phyloP scores from a whole-genome alignment of 2,888 invertebrate genomes.

The Drosophila pullipes region DNA sequence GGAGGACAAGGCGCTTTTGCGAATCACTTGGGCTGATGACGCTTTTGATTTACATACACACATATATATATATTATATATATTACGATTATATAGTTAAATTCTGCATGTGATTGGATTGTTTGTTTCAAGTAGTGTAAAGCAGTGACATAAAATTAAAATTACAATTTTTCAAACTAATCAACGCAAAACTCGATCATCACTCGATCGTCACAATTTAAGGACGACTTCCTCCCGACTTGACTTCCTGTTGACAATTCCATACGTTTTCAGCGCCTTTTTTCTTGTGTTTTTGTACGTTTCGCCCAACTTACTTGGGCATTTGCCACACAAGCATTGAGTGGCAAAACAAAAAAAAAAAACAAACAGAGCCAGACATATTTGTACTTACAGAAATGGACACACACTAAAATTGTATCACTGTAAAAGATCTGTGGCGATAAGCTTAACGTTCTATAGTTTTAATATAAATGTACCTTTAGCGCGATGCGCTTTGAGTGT shows the following conservation, averaged over 20 bases:
- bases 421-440: conserved; percentile 54
- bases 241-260: conserved; percentile 25
- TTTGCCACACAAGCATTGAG: conserved; percentile 1
- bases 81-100: conserved; percentile 66
- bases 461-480: conserved; percentile 90
- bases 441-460: conserved; percentile 50
- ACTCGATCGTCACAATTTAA: background rate
- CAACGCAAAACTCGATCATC: conserved; percentile 7
- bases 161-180: conserved; percentile 34
- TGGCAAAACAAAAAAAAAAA: background rate
- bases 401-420: conserved; percentile 32
- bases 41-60: conserved; percentile 84
- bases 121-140: conserved; percentile 46
- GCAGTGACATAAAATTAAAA: conserved; percentile 45
- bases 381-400: conserved; percentile 52
- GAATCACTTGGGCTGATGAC: conserved; percentile 87
- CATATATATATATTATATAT: conserved; percentile 80
- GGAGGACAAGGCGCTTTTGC: conserved; percentile 95
- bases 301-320: conserved; percentile 12
- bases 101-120: conserved; percentile 69
- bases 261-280: conserved; percentile 12
- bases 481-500: conserved; percentile 91
- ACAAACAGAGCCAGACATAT: conserved; percentile 9
- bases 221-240: conserved; percentile 21
- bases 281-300: conserved; percentile 3